Conservation (phyloP, 1,140 invertebrate species). For the Antheraea mylitta region DNA sequence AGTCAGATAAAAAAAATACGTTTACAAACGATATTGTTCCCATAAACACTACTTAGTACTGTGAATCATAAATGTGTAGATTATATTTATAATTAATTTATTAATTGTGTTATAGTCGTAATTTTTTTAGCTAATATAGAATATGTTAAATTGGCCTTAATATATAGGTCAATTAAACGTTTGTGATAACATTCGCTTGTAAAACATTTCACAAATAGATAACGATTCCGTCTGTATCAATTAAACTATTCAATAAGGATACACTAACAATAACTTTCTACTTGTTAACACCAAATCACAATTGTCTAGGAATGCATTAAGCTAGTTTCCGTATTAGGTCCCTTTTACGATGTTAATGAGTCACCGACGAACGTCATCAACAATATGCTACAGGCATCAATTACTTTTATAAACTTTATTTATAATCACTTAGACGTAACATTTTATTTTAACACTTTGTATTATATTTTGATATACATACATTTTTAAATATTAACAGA, state of each 20-base stretch:
- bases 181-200: constrained; percentile 5
- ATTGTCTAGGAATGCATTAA: constrained; percentile 17
- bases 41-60: too few relatives aligned
- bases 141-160: neutral
- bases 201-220: neutral
- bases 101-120: too few relatives aligned
- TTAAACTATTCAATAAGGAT: neutral
- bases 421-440: neutral
- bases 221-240: neutral
- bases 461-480: neutral
- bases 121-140: too few relatives aligned
- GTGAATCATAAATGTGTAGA: too few relatives aligned
- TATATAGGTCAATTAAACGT: neutral
- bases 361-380: constrained; percentile 24
- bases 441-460: neutral
- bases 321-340: constrained; percentile 48
- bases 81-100: too few relatives aligned
- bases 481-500: neutral
- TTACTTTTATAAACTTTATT: neutral
- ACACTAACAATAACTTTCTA: neutral
- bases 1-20: too few relatives aligned
- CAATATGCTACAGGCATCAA: constrained; percentile 15
- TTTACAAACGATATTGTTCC: too few relatives aligned
- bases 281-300: neutral
- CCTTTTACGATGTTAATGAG: constrained; percentile 35